These are phyloP conservation scores for Stenoptilia bipunctidactyla DNA, from an alignment of 2,888 invertebrate species.

Conservation along the genomic window DNA sequence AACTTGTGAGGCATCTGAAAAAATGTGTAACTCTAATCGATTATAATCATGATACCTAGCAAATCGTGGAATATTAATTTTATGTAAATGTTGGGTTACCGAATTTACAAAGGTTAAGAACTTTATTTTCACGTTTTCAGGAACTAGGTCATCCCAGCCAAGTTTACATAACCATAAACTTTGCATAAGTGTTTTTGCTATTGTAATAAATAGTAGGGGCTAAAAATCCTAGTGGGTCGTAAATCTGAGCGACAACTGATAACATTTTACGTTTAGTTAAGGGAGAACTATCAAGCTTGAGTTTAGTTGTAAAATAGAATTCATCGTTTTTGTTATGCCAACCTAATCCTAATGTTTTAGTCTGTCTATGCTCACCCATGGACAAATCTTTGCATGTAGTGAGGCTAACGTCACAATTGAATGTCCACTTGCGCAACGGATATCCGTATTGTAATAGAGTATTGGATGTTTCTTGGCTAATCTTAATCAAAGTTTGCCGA, in stretches of 20 bases:
- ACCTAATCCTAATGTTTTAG: background rate
- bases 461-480: background rate
- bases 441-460: too few relatives aligned
- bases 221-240: constrained; percentile 2
- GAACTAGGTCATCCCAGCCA: constrained; percentile 1
- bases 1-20: constrained; percentile 5
- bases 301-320: background rate
- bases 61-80: background rate
- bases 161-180: constrained; percentile 2
- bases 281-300: background rate
- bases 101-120: background rate
- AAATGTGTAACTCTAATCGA: background rate
- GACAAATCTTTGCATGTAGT: background rate
- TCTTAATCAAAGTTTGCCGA: background rate
- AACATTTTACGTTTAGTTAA: constrained; percentile 1
- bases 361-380: background rate
- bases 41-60: background rate
- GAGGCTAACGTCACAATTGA: background rate
- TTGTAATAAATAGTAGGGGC: background rate
- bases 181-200: constrained; percentile 1
- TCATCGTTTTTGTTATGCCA: background rate
- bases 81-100: background rate
- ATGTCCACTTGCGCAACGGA: constrained; percentile 1
- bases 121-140: background rate
- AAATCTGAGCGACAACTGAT: background rate